A percentile compares a stretch with the other conserved stretches of the same genome.
phyloP scores from a whole-genome alignment of 1,140 invertebrate genomes.

The Sesamia nonagrioides region DNA sequence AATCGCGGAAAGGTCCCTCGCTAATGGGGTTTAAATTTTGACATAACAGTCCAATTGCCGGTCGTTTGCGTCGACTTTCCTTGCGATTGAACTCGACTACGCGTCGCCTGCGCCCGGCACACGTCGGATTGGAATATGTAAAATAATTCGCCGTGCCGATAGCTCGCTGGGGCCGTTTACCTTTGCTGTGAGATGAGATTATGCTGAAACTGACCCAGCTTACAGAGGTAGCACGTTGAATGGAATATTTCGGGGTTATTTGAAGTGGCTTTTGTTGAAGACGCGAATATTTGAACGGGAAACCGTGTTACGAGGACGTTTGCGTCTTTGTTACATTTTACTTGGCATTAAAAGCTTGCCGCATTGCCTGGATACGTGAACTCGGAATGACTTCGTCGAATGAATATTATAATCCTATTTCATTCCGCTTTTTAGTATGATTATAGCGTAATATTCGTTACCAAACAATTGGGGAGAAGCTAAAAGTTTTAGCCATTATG shows the following conservation, averaged over 20 bases:
- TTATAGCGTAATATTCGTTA: constrained; percentile 1
- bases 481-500: not conserved
- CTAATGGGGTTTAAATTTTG: constrained; percentile 45
- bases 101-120: constrained; percentile 27
- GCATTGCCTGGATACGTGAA: not conserved
- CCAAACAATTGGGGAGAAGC: not conserved
- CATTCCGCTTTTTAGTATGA: not conserved
- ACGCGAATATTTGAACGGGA: constrained; percentile 36
- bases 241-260: constrained; percentile 56
- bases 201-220: constrained; percentile 55
- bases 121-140: constrained; percentile 57
- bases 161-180: constrained; percentile 58
- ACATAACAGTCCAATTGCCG: constrained; percentile 41
- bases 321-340: constrained; percentile 27
- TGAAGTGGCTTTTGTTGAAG: constrained; percentile 36
- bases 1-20: constrained; percentile 6
- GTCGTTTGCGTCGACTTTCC: constrained; percentile 38
- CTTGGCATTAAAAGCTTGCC: constrained; percentile 29
- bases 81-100: constrained; percentile 33
- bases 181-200: constrained; percentile 47
- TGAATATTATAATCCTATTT: constrained; percentile 5
- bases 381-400: not conserved
- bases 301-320: constrained; percentile 21
- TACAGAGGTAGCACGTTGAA: constrained; percentile 45
- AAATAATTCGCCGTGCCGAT: constrained; percentile 56